Base-by-base conservation (phyloP, 1,140 invertebrate species). In the Scaptomyza pallida region DNA sequence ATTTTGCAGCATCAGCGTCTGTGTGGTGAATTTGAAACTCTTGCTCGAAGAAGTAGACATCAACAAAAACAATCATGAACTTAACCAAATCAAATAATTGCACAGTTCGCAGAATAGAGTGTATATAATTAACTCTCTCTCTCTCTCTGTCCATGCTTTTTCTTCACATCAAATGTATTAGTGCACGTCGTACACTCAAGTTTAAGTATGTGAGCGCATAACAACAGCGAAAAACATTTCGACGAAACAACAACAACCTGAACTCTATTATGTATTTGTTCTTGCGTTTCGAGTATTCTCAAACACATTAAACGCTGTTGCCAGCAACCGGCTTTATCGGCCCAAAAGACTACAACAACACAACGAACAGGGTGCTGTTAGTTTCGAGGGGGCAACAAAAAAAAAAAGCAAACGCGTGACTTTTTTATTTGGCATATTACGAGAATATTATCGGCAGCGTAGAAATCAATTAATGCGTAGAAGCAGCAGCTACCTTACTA, bases 331-430 rank as follows among this genome's bases (percentile, higher is more conserved):
- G 61, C 52, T 71, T 71, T 64, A 64, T 64, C 37, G 26, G 10
- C 12, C 13, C 19, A 21, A 23, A 52, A n/a, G n/a, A n/a, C n/a
- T n/a, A n/a, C n/a, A n/a, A n/a, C n/a, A n/a, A n/a, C n/a, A n/a
- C n/a, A n/a, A n/a, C n/a, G 33, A 59, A 51, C 67, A 33, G 50
- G 15, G 21, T 19, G 30, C 15, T 40, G 30, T 44, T 37, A 37
- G 3, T 35, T 54, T 37, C 8, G 8, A 19, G 8, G n/a, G 15
- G n/a, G n/a, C n/a, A n/a, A n/a, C n/a, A n/a, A n/a, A n/a, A n/a
- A 67, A 74, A 63, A 71, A 74, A 61, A 79, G 37, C 23, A 72
- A 78, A 59, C 62, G 59, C 67, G 60, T 74, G 72, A 79, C 44
- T 72, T 37, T 37, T 54, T 30, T 44, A 61, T 50, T 56, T 70